Conservation (phyloP, 2,888 invertebrate genomes). For the Ditula angustiorana region DNA sequence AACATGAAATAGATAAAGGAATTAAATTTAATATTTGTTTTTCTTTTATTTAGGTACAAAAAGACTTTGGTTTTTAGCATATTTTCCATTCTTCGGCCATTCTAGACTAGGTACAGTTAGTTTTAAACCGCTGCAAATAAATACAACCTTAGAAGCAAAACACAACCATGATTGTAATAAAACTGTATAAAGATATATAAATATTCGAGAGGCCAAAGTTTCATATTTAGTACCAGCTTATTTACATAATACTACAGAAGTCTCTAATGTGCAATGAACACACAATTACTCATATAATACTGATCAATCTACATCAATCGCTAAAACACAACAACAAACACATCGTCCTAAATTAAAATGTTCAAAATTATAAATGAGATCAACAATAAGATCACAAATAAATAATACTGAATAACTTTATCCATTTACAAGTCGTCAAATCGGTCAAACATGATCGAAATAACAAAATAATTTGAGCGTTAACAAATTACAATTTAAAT, state of each 20-base stretch:
- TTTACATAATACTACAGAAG: slow-evolving; percentile 14
- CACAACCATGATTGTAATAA: slow-evolving; percentile 27
- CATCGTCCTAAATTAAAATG: background rate
- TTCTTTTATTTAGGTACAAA: slow-evolving; percentile 3
- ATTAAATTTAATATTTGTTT: slow-evolving; percentile 12
- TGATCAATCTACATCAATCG: slow-evolving; percentile 4
- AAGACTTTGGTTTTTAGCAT: background rate
- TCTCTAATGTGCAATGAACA: slow-evolving; percentile 28
- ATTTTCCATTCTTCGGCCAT: slow-evolving; percentile 2
- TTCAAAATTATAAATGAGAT: slow-evolving; percentile 8
- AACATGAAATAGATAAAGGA: slow-evolving; percentile 23
- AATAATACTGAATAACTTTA: background rate
- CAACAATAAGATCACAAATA: slow-evolving; percentile 22
- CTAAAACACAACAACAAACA: slow-evolving; percentile 2
- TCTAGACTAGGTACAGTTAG: background rate
- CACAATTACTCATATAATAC: slow-evolving; percentile 27
- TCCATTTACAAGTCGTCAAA: background rate
- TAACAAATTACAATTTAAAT: background rate
- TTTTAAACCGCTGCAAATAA: slow-evolving; percentile 19
- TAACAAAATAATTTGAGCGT: background rate
- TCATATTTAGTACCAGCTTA: slow-evolving; percentile 33
- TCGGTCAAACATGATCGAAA: background rate
- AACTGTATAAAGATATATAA: slow-evolving; percentile 24
- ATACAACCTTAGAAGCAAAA: slow-evolving; percentile 30
- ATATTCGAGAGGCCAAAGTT: slow-evolving; percentile 34